Base-by-base conservation (phyloP, 2,797 vertebrate genomes). In the Cyclura pinguis region DNA sequence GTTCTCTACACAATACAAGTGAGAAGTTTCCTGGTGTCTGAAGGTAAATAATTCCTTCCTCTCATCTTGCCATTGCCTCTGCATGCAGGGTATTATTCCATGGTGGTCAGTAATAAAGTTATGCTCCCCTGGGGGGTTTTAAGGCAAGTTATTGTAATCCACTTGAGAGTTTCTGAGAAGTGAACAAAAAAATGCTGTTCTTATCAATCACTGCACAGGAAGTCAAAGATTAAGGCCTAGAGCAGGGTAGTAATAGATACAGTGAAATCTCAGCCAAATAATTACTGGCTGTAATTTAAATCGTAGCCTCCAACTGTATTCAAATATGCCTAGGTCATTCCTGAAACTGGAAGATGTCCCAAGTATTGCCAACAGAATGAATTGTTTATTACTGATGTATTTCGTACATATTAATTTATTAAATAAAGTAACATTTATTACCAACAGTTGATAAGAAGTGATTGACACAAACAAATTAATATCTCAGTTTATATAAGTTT, bases 31-130 rank as follows among this genome's bases (percentile, higher is more conserved):
- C 57, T 90, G 88, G 3, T 14, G 76, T 55, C 82, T 82, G 93
- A 85, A 69, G 85, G 74, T 80, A 32, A 87, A 80, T 57, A 72
- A 62, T 92, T 57, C 29, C 38, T 57, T 87, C 18, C 0, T 0
- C 90, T 95, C 90, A 87, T 84, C 91, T 95, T 90, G 90, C 76
- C 50, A 32, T 87, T 94, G 88, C 90, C 38, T 50, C 90, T 87
- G 88, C 89, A 73, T 12, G 92, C 95, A 91, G 81, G 78, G 69
- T 93, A 50, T 80, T 86, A 47, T 81, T 78, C 86, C 84, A 55
- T n/a, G 93, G 52, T 80, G 59, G 64, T 92, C 77, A 88, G 57
- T 81, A 59, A 62, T 94, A 91, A 95, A 95, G 35, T 89, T 74
- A 94, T 92, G 42, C 4, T 85, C 24, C 84, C 72, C n/a, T 20